Percentiles rank a stretch among this genome's conserved stretches.
phyloP scores from a whole-genome alignment of 2,888 invertebrate species.

The Chrysolina oricalcia region DNA sequence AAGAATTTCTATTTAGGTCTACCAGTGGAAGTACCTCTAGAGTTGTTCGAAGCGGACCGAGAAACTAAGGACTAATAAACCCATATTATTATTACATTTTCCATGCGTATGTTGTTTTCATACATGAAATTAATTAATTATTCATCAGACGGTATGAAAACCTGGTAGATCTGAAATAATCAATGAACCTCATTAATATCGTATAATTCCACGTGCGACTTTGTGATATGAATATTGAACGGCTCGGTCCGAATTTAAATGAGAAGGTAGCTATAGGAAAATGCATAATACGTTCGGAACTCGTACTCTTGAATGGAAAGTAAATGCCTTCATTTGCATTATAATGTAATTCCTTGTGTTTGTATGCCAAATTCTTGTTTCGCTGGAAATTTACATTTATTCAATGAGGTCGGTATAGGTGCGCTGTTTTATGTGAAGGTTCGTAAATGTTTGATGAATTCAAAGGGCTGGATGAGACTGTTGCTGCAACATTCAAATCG shows the following conservation, averaged over 20 bases:
- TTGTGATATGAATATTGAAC: constrained; percentile 15
- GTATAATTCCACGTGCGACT: constrained; percentile 8
- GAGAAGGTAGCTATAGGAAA: constrained; percentile 14
- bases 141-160: neutral
- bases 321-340: constrained; percentile 20
- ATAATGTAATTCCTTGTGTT: constrained; percentile 19
- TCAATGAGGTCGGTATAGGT: neutral
- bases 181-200: constrained; percentile 33
- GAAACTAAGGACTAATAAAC: neutral
- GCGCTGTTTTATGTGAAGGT: neutral
- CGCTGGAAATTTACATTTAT: neutral
- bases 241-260: neutral
- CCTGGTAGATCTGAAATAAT: constrained; percentile 30
- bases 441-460: neutral
- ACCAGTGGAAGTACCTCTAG: too few relatives aligned
- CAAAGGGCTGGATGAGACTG: neutral
- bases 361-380: constrained; percentile 18
- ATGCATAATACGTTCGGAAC: constrained; percentile 18
- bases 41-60: too few relatives aligned
- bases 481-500: neutral
- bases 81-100: neutral
- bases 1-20: too few relatives aligned
- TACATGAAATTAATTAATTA: neutral
- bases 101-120: neutral
- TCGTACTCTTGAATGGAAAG: constrained; percentile 20